Evolutionary conservation across 2,888 invertebrate species (phyloP), one percentile per base, ranked within the genome.

Genomic region (Sinohyriopsis cumingii): DNA sequence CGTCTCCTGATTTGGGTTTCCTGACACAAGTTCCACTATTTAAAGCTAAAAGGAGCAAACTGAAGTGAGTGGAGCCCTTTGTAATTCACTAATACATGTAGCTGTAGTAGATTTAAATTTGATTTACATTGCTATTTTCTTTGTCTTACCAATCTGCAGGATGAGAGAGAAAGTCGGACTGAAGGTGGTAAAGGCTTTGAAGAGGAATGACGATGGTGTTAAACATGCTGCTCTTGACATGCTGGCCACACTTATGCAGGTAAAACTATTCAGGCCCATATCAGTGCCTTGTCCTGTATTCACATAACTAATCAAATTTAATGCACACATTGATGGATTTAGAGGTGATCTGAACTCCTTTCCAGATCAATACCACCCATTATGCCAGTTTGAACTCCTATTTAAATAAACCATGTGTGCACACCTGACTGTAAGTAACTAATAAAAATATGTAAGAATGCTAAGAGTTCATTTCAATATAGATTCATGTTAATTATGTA

Each of bases 201-300:
- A 96, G 68, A 93, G 95, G 80, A 95, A 96, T 80, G 94, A 96
- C 84, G 93, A 95, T 79, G 97, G 96, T 15, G 95, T 98, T 53
- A 95, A 97, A 20, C 97, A 99, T 91, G 96, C 99, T 5, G 98
- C 98, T 6, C 93, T 99, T 68, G 99, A 99, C 91, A 97, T 98
- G 91, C 94, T 99, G 73, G 98, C 97, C 90, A 97, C 99, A 22
- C 92, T 99, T 45, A 96, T 99, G 96, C 98, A 98, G 92, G 90
- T 90, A 75, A 68, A 19, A 53, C 15, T 3, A 3, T 45, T 12
- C 45, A 12, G 45, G 45, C 3, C 45, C 45, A 15, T 45, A 57
- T 9, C 1, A 15, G 18, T 57, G n/a, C 57, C 12, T 15, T n/a
- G 57, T 15, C 9, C 57, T 22, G 9, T n/a, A 9, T 57, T n/a